Conservation (phyloP, 2,888 invertebrate species). For the Orthonychiurus folsomi region DNA sequence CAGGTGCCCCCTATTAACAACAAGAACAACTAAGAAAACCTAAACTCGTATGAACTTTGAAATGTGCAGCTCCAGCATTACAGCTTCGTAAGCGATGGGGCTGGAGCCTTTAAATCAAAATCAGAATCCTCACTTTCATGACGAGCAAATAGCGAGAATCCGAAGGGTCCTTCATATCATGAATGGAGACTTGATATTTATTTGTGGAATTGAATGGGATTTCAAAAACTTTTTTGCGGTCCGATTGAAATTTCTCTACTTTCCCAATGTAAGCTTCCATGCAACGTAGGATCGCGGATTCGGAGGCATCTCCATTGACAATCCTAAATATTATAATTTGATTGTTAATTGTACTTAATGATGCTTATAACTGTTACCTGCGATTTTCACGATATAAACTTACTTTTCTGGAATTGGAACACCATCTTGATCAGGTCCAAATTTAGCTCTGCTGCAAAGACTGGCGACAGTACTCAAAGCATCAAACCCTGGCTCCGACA, state of each 20-base stretch:
- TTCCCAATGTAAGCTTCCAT: constrained; percentile 49
- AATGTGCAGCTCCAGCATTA: background rate
- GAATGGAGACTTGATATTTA: constrained; percentile 89
- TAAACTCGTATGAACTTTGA: background rate
- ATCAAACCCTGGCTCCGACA: constrained; percentile 45
- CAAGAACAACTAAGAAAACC: constrained; percentile 3
- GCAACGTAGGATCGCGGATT: constrained; percentile 81
- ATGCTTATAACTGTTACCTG: background rate
- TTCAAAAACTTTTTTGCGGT: constrained; percentile 81
- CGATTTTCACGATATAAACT: background rate
- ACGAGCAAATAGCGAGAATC: constrained; percentile 80
- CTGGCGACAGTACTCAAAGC: constrained; percentile 54
- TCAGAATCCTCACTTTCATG: constrained; percentile 56
- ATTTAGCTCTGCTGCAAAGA: constrained; percentile 64
- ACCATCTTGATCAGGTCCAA: constrained; percentile 50
- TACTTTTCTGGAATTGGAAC: constrained; percentile 48
- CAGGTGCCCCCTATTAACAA: constrained; percentile 60
- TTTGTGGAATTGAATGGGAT: constrained; percentile 93
- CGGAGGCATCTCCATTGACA: constrained; percentile 89
- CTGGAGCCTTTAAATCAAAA: background rate
- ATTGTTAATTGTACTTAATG: background rate
- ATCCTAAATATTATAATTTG: constrained; percentile 48
- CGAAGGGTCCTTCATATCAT: constrained; percentile 74
- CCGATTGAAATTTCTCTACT: constrained; percentile 69
- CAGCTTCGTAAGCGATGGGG: background rate